Base-by-base conservation (phyloP, 2,797 vertebrate genomes). In the Margarornis squamiger region DNA sequence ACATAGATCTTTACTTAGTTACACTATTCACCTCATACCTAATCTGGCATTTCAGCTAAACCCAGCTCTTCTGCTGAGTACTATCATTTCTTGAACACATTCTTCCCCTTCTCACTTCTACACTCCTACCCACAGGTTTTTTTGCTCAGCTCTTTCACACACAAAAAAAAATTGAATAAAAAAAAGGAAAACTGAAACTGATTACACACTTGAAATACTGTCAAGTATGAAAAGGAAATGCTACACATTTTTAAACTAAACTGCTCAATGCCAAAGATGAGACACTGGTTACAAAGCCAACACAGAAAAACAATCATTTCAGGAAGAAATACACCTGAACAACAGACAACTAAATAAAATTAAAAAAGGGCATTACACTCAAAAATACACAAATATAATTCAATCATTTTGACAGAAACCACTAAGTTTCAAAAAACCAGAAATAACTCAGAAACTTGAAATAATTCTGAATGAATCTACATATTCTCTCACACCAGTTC, bases 11-110 rank as follows among this genome's bases (percentile, higher is more conserved):
- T 80, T 90, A 92, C 61, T 91, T 92, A 79, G 71, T 48, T 73
- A 89, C 52, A 62, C 30, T 84, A 90, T 73, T 75, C 79, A 70
- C 66, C 87, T 71, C 52, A 7, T 58, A 72, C 79, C 59, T 88
- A 92, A 94, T 74, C 88, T 81, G 55, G 80, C 65, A 86, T 74
- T 92, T 90, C 71, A 92, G 75, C 74, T 85, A 89, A 92, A 84
- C 10, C 22, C 75, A 72, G 36, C 66, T 81, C 95, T 84, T 93
- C 75, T 85, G 59, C 34, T 57, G 76, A 77, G n/a, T 89, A 67
- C 48, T 66, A 48, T 43, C 36, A 76, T 54, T 90, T 87, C 86
- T 70, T 62, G 65, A 94, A 91, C 38, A 81, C 20, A 57, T 73
- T 84, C 66, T 78, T 89, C 34, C 46, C 39, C 63, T 88, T 86